Evolutionary conservation across 64 coral and sea anemone species (phyloP), one percentile per base, ranked within the genome.

Genomic region (Montipora cactus): DNA sequence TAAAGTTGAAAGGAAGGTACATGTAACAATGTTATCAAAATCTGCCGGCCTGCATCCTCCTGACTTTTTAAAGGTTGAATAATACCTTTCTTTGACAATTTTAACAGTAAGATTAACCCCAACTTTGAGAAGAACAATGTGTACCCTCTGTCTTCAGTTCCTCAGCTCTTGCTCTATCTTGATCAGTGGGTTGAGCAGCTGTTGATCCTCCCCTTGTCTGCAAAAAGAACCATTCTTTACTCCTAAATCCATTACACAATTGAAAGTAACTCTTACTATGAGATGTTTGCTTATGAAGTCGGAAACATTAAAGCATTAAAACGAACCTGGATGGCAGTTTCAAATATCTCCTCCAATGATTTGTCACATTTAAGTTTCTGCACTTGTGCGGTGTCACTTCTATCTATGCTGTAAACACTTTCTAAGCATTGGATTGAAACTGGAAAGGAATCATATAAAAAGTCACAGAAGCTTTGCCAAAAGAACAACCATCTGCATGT

Each of bases 401-500:
- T 95, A 44, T 95, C 71, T 46, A 97, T 93, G 8, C 74, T 64
- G 47, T 94, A 97, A 67, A 97, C 96, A 89, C 91, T 84, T 83
- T 97, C 96, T 57, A 97, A 91, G 59, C 96, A 97, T 46, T 97
- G 96, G 47, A 97, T 80, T 13, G 89, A 93, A 89, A 97, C 96
- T 97, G 77, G 83, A 77, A 76, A 75, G 25, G 6, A 79, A 48
- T 47, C 8, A 70, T 25, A 47, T 18, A 61, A 28, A 15, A 57
- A 57, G 6, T 37, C 37, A 37, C 37, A 37, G 37, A 37, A 37
- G 37, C 37, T 28, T 28, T 28, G 28, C 28, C 28, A 28, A 28
- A 28, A 28, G 28, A 28, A 28, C 28, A 28, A 28, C 28, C 28
- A 28, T 28, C 28, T 28, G 28, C 28, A 28, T 28, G 1, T 28